phyloP scores from a whole-genome alignment of 2,888 invertebrate genomes.

The Chloroclysta siterata region DNA sequence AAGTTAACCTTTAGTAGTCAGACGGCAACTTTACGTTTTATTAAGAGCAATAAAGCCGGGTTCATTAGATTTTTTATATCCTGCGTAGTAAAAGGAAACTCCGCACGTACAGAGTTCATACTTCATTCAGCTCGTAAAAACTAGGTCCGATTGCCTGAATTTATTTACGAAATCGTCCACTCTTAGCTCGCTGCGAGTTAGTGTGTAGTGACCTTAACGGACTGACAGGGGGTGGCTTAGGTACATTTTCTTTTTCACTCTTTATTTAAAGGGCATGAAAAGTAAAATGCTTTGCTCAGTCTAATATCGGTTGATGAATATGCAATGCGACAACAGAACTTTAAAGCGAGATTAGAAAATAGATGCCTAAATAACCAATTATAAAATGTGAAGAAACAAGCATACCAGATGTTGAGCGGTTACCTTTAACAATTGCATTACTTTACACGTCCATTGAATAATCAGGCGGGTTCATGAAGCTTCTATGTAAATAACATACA shows the following conservation, averaged over 20 bases:
- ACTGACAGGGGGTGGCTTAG: conserved; percentile 21
- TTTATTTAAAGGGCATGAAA: conserved; percentile 5
- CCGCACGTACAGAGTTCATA: conserved; percentile 67
- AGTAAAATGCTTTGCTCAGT: neutral
- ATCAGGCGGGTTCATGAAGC: too few species aligned
- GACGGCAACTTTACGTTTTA: conserved; percentile 64
- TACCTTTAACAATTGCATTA: too few species aligned
- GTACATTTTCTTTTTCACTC: conserved; percentile 19
- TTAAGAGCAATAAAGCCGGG: conserved; percentile 64
- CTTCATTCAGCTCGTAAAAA: conserved; percentile 71
- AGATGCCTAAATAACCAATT: too few species aligned
- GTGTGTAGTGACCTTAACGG: conserved; percentile 42
- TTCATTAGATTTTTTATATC: conserved; percentile 75
- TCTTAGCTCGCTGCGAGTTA: conserved; percentile 31
- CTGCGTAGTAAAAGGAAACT: conserved; percentile 62
- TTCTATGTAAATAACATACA: too few species aligned
- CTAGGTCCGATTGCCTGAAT: conserved; percentile 64
- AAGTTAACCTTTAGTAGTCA: conserved; percentile 53
- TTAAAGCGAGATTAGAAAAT: too few species aligned
- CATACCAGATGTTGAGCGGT: too few species aligned
- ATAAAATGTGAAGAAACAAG: neutral
- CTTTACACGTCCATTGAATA: too few species aligned
- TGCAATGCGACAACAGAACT: too few species aligned
- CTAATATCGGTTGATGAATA: too few species aligned
- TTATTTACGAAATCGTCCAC: conserved; percentile 59